These are phyloP conservation scores for Halocynthia aurantium DNA, from an alignment of 23 tunicate genomes.

Conservation along the genomic window DNA sequence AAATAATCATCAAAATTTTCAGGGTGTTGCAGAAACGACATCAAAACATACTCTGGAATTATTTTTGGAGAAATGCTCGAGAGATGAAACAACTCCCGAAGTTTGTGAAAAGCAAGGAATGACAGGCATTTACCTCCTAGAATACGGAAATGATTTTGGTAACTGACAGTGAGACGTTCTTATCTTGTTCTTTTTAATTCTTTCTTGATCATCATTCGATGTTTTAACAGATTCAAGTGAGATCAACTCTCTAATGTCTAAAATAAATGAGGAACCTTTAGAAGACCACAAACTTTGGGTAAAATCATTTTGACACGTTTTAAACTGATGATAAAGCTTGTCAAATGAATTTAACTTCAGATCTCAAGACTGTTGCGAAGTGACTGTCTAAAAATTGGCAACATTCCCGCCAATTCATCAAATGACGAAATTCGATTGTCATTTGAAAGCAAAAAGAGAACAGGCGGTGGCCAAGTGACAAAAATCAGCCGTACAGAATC, in stretches of 20 bases:
- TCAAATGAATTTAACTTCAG: slow-evolving; percentile 1
- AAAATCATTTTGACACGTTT: background rate
- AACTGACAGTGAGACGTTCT: background rate
- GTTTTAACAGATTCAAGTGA: no score
- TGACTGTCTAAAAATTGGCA: slow-evolving; percentile 35
- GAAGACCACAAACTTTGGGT: no score
- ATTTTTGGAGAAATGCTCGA: slow-evolving; percentile 17
- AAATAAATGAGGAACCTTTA: no score
- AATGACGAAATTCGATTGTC: slow-evolving; percentile 31
- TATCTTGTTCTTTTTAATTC: background rate
- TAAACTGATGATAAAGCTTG: background rate
- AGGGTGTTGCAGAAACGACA: slow-evolving; percentile 14
- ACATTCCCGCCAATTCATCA: slow-evolving; percentile 7
- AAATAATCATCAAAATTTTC: background rate
- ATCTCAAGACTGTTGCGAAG: slow-evolving; percentile 17
- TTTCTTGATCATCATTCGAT: background rate
- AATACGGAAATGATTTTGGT: slow-evolving; percentile 22
- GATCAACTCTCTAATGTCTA: no score
- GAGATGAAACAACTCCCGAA: background rate
- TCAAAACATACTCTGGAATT: background rate
- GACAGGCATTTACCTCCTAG: slow-evolving; percentile 3
- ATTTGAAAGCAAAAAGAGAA: slow-evolving; percentile 32
- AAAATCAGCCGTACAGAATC: slow-evolving; percentile 8
- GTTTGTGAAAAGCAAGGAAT: slow-evolving; percentile 2
- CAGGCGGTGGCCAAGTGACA: slow-evolving; percentile 43